phyloP scores from a whole-genome alignment of 1,140 invertebrate species.

The Drosophila kepulauana region DNA sequence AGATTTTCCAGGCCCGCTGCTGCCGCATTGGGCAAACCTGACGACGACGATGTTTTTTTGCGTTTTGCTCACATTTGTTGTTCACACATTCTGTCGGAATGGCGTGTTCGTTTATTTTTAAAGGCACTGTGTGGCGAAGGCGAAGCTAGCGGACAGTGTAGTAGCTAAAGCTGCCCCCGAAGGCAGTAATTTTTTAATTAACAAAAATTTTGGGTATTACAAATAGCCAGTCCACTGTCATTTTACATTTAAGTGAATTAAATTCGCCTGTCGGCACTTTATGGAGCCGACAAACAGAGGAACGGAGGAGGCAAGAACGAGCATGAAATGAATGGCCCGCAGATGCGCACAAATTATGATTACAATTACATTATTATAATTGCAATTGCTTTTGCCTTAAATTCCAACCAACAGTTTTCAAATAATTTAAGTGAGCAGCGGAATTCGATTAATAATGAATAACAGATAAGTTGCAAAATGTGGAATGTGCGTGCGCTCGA shows the following conservation, averaged over 20 bases:
- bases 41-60: too few relatives aligned
- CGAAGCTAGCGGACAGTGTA: background rate
- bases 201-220: constrained; percentile 56
- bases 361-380: constrained; percentile 69
- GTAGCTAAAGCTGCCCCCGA: constrained; percentile 1
- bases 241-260: constrained; percentile 74
- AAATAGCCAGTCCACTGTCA: constrained; percentile 32
- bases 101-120: constrained; percentile 77
- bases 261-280: constrained; percentile 57
- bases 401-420: constrained; percentile 20
- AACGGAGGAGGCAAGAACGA: background rate
- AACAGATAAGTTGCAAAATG: background rate
- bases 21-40: background rate
- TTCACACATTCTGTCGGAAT: constrained; percentile 58
- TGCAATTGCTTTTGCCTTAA: constrained; percentile 18
- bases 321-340: constrained; percentile 63
- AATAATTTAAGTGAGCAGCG: background rate
- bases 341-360: constrained; percentile 49
- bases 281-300: background rate
- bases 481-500: background rate
- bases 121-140: constrained; percentile 26
- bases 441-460: background rate
- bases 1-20: constrained; percentile 67
- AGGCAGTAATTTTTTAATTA: constrained; percentile 68
- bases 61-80: constrained; percentile 26